Percentiles rank a stretch among this genome's conserved stretches.
Conservation (phyloP, 1,140 invertebrate genomes). For the Kradibia gibbosae region DNA sequence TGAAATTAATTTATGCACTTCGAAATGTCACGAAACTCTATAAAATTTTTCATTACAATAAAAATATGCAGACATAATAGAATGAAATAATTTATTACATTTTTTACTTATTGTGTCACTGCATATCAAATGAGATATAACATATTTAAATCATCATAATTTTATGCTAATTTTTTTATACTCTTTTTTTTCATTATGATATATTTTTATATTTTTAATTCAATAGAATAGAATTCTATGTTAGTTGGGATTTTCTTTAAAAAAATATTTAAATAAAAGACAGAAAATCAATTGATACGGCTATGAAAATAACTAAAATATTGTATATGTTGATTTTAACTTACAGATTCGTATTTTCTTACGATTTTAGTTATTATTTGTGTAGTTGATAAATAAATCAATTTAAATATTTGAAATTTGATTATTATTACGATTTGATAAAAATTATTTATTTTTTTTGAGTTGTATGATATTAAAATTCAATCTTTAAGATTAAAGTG, state of each 20-base stretch:
- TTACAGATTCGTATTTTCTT: no score
- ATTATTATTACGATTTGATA: no score
- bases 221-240: background rate
- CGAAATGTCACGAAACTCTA: background rate
- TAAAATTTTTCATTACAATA: background rate
- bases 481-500: no score
- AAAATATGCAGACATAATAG: background rate
- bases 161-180: background rate
- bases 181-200: background rate
- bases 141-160: background rate
- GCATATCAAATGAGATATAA: background rate
- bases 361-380: no score
- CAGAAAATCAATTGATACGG: background rate
- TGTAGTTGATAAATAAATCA: no score
- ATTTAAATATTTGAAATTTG: no score
- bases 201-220: background rate
- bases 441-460: no score
- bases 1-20: background rate
- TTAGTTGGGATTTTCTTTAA: background rate
- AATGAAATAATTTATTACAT: background rate
- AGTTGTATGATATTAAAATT: no score
- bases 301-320: background rate
- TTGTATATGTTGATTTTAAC: background rate
- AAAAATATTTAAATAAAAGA: background rate
- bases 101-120: conserved; percentile 3